Percentiles rank a stretch among this genome's conserved stretches.
Conservation (phyloP, 2,113 vertebrate species). For the Melanotaenia duboulayi region DNA sequence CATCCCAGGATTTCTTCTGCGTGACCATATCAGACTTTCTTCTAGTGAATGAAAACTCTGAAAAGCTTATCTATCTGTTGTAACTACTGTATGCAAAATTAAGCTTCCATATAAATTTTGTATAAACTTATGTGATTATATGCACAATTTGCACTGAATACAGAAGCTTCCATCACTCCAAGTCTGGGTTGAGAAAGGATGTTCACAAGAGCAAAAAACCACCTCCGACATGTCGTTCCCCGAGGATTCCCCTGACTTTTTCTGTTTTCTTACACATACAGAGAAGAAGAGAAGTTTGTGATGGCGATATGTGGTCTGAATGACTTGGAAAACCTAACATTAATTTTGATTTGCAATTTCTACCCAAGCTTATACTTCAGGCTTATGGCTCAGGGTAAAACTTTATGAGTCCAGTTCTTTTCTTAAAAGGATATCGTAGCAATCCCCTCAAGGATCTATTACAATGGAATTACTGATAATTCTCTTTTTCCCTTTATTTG, state of each 20-base stretch:
- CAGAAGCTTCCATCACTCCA: not conserved
- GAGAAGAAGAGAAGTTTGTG: not conserved
- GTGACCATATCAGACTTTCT: not conserved
- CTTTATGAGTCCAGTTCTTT: too few relatives aligned
- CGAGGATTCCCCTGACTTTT: not conserved
- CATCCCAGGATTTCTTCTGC: not conserved
- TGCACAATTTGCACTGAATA: not conserved
- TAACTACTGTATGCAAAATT: constrained; percentile 4
- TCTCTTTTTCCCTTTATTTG: too few relatives aligned
- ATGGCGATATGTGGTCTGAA: not conserved
- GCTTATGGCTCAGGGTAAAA: not conserved
- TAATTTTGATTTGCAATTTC: not conserved
- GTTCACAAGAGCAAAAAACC: constrained; percentile 4
- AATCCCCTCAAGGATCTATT: too few relatives aligned
- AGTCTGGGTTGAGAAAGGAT: not conserved
- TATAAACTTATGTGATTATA: not conserved
- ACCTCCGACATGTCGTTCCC: not conserved
- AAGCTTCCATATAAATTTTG: not conserved
- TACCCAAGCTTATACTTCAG: not conserved
- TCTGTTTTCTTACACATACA: not conserved
- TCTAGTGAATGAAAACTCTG: not conserved
- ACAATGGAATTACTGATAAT: too few relatives aligned
- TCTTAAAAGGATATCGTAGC: too few relatives aligned
- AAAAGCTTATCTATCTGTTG: not conserved
- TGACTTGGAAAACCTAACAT: not conserved